phyloP scores from a whole-genome alignment of 2,888 invertebrate species.

The Amorpha juglandis region DNA sequence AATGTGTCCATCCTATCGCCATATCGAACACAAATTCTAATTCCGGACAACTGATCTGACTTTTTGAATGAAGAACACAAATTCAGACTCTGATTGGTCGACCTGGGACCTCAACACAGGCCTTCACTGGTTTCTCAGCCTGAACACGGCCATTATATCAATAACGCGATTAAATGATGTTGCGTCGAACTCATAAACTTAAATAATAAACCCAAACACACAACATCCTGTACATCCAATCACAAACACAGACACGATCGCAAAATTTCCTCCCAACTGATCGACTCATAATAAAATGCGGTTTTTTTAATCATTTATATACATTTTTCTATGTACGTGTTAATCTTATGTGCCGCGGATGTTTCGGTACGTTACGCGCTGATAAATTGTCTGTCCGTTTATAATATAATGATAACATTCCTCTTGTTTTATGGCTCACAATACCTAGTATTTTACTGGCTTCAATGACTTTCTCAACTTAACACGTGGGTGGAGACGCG shows the following conservation, averaged over 20 bases:
- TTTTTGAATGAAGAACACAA: no score
- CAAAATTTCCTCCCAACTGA: slow-evolving; percentile 62
- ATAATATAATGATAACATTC: slow-evolving; percentile 22
- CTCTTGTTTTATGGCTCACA: slow-evolving; percentile 2
- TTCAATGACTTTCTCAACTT: no score
- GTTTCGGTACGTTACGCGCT: slow-evolving; percentile 16
- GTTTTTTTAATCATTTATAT: slow-evolving; percentile 83
- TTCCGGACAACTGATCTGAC: no score
- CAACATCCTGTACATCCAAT: slow-evolving; percentile 58
- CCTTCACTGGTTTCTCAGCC: no score
- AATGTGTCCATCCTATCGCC: no score
- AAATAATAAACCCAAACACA: slow-evolving; percentile 10
- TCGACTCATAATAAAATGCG: slow-evolving; percentile 82
- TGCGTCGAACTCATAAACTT: neutral
- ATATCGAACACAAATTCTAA: no score
- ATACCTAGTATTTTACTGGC: no score
- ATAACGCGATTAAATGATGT: neutral
- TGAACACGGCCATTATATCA: no score
- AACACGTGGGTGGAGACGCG: no score
- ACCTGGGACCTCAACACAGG: no score
- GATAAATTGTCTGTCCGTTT: slow-evolving; percentile 23
- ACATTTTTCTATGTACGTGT: slow-evolving; percentile 79
- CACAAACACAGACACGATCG: slow-evolving; percentile 56
- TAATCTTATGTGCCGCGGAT: slow-evolving; percentile 55
- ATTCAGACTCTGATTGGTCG: no score